Evolutionary conservation across 1,140 invertebrate genomes (phyloP), one percentile per base, ranked within the genome.

Genomic region (Notospermus geniculatus): DNA sequence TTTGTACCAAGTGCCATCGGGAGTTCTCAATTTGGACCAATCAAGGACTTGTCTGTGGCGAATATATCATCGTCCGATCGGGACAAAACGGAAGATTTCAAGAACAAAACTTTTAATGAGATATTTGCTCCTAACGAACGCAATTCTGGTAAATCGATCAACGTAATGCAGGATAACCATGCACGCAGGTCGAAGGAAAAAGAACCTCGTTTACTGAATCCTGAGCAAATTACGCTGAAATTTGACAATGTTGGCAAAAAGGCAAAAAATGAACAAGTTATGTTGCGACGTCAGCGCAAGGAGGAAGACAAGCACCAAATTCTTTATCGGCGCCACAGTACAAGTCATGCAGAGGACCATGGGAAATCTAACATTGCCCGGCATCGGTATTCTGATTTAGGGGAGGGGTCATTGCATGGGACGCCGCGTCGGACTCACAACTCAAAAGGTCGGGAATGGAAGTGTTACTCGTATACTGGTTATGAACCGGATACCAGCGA

Each of bases 1-100:
- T 43, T 57, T 32, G 23, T 36, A 22, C 1, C 30, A 22, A 19
- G n/a, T 19, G 36, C 15, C 30, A 36, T 36, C 1, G 30, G 41
- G 19, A 50, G 45, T 23, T 30, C 60, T 30, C 41, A 60, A 32
- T 79, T 79, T 67, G 77, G 77, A 22, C 59, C 71, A 19, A 76
- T 79, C 23, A 79, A 79, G 59, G 71, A 77, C 52, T 32, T 79
- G 2, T 71, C 69, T 45, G 73, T 76, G 28, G 71, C 71, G 17
- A 79, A 79, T 58, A 75, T 79, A 25, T 66, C 72, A 52, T 58
- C 71, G 1, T 60, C 56, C 29, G 75, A 76, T 30, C 45, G 56
- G 0, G 74, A 79, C 54, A 79, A 79, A 59, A 76, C 71, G 17
- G 67, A 64, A 54, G 68, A 71, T 27, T 77, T 79, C 60, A 57